Evolutionary conservation across 2,113 vertebrate genomes (phyloP).

Genomic region (Emydocephalus ijimae): DNA sequence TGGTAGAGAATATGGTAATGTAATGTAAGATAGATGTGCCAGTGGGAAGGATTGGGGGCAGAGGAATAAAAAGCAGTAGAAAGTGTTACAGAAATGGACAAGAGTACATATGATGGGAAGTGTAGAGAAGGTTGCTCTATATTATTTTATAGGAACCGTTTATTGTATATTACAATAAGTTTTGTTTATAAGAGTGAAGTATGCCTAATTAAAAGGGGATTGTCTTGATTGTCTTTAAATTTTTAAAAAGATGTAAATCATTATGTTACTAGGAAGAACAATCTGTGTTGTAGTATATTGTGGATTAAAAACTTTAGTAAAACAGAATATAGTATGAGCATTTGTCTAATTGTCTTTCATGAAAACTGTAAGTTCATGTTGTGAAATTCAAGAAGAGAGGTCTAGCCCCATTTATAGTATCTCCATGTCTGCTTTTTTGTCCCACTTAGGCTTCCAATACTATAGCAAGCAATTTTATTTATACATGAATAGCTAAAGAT

Average conservation of each 20-base stretch:
- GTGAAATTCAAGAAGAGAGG: not conserved
- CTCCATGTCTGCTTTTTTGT: not conserved
- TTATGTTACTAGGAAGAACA: slow-evolving; percentile 17
- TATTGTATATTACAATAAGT: not conserved
- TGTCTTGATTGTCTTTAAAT: not conserved
- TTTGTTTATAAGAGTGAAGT: not conserved
- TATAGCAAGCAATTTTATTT: not conserved
- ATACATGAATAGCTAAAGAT: not conserved
- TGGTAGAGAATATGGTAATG: not conserved
- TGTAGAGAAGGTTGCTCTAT: not conserved
- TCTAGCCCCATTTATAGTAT: not conserved
- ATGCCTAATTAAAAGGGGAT: not conserved
- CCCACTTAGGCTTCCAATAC: not conserved
- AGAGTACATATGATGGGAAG: not conserved
- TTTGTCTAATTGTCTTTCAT: slow-evolving; percentile 1
- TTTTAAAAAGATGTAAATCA: not conserved
- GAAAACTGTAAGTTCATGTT: not conserved
- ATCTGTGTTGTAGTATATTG: not conserved
- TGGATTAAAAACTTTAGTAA: not conserved
- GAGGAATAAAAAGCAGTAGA: not conserved
- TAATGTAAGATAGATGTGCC: not conserved
- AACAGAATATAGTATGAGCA: not conserved
- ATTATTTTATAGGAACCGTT: not conserved
- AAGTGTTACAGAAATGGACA: not conserved
- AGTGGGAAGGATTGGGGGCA: not conserved